These are phyloP conservation scores for Galago senegalensis DNA, from an alignment of 2,797 vertebrate species.

Conservation along the genomic window DNA sequence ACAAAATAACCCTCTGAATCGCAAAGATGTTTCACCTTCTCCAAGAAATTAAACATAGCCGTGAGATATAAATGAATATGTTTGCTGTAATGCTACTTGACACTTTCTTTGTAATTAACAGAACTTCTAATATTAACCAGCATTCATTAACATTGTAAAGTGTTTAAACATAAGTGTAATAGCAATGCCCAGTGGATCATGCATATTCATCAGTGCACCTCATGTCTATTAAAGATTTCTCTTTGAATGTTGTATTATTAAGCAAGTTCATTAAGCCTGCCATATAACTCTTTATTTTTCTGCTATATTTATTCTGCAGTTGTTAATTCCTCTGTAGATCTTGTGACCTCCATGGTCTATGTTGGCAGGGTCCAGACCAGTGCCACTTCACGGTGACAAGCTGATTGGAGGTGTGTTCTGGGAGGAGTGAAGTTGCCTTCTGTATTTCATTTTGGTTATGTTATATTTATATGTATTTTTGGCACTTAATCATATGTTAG, in stretches of 20 bases:
- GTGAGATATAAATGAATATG: conserved; percentile 57
- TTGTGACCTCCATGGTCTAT: neutral
- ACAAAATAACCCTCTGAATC: conserved; percentile 7
- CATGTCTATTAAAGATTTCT: conserved; percentile 54
- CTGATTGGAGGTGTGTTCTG: neutral
- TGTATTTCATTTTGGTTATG: conserved; percentile 2
- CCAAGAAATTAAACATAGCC: conserved; percentile 57
- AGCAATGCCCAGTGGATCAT: conserved; percentile 21
- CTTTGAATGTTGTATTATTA: conserved; percentile 42
- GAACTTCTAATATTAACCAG: conserved; percentile 62
- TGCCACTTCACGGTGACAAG: neutral
- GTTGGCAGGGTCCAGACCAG: neutral
- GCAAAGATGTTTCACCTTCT: conserved; percentile 52
- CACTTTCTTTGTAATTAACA: conserved; percentile 72
- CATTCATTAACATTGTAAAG: conserved; percentile 55
- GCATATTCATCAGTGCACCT: conserved; percentile 28
- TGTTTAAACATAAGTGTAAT: conserved; percentile 44
- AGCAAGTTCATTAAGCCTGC: conserved; percentile 16
- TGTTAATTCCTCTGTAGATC: neutral
- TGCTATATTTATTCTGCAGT: neutral
- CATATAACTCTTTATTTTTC: neutral
- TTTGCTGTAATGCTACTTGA: conserved; percentile 65
- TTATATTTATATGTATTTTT: neutral
- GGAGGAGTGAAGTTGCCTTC: neutral
- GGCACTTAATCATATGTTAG: conserved; percentile 16